Conservation (phyloP, 2,888 invertebrate genomes). For the Stegana nigrithorax region DNA sequence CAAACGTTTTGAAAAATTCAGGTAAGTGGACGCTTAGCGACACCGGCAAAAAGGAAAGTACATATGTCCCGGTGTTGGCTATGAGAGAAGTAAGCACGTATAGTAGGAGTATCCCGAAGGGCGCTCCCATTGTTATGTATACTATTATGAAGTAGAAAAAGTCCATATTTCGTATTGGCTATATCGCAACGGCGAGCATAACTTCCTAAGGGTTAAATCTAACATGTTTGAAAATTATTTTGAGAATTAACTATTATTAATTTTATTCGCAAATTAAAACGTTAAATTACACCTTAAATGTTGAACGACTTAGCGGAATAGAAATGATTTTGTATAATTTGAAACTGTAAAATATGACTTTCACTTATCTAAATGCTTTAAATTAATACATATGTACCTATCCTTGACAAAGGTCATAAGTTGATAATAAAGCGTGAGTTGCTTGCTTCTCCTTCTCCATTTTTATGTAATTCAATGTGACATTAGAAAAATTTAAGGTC, state of each 20-base stretch:
- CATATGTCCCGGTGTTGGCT: neutral
- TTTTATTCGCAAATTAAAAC: too few relatives aligned
- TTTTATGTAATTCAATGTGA: conserved; percentile 24
- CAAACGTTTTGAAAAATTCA: conserved; percentile 87
- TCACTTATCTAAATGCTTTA: too few relatives aligned
- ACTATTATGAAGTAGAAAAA: neutral
- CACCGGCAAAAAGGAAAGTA: neutral
- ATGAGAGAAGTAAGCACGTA: neutral
- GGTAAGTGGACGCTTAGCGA: conserved; percentile 71
- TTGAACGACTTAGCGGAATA: too few relatives aligned
- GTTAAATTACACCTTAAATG: too few relatives aligned
- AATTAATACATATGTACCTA: conserved; percentile 29
- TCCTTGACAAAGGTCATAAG: conserved; percentile 55
- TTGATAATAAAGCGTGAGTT: conserved; percentile 8
- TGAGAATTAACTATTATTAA: too few relatives aligned
- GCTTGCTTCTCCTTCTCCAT: neutral
- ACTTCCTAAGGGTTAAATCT: too few relatives aligned
- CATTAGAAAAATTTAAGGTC: conserved; percentile 36
- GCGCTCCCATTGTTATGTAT: neutral
- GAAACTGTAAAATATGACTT: too few relatives aligned
- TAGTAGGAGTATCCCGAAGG: neutral
- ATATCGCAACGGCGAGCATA: too few relatives aligned
- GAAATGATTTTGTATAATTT: too few relatives aligned
- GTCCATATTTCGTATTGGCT: too few relatives aligned
- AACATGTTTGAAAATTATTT: too few relatives aligned